A percentile compares a stretch with the other conserved stretches of the same genome.
phyloP scores from a whole-genome alignment of 2,797 vertebrate genomes.

The Clarias fuscus region DNA sequence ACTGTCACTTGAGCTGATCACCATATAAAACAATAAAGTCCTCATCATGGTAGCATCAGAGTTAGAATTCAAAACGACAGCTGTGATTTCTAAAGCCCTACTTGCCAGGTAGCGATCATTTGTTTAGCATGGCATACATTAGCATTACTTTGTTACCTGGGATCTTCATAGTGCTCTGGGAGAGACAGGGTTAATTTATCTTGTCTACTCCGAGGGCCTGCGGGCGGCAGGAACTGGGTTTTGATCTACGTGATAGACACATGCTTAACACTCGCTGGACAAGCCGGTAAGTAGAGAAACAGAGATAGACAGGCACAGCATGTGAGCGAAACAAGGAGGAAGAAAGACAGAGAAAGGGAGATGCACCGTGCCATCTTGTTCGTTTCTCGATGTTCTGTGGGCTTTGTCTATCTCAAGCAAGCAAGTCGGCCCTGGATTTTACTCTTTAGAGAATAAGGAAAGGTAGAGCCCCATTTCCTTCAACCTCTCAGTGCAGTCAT shows the following conservation, averaged over 20 bases:
- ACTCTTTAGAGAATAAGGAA: slow-evolving; percentile 44
- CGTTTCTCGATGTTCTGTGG: slow-evolving; percentile 49
- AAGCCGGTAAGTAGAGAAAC: slow-evolving; percentile 40
- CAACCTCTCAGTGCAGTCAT: slow-evolving; percentile 47
- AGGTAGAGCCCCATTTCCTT: slow-evolving; percentile 40
- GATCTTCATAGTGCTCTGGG: slow-evolving; percentile 33
- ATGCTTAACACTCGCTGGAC: slow-evolving; percentile 52
- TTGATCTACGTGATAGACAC: slow-evolving; percentile 61
- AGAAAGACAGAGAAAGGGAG: slow-evolving; percentile 18
- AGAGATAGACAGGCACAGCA: slow-evolving; percentile 4
- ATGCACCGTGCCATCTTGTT: slow-evolving; percentile 51
- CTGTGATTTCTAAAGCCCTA: not conserved
- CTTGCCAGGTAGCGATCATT: too few species aligned
- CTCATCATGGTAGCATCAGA: not conserved
- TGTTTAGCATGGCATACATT: too few species aligned
- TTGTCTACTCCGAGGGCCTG: slow-evolving; percentile 42
- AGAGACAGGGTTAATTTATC: slow-evolving; percentile 51
- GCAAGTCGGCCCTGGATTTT: slow-evolving; percentile 44
- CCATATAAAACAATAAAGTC: slow-evolving; percentile 6
- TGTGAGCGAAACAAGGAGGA: slow-evolving; percentile 1
- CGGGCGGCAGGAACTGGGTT: slow-evolving; percentile 50
- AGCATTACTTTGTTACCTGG: not conserved
- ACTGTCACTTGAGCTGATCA: slow-evolving; percentile 11
- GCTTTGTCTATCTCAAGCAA: slow-evolving; percentile 47
- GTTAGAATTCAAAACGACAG: not conserved